Evolutionary conservation across 2,888 invertebrate species (phyloP).

Genomic region (Pandemis cinnamomeana): DNA sequence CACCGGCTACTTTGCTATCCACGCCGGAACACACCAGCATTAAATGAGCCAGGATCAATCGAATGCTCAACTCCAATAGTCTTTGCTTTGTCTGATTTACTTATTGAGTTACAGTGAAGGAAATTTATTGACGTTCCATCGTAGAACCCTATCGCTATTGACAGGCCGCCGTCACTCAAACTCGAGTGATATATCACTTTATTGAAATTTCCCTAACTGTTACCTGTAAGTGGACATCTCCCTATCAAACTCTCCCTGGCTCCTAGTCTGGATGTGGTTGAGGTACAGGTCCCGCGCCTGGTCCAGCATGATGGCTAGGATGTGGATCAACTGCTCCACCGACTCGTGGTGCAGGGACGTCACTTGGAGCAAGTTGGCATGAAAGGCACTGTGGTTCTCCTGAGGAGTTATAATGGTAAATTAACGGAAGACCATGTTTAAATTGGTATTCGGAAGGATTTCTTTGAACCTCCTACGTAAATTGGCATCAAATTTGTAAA

Average conservation of each 20-base stretch:
- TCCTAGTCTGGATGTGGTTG: constrained; percentile 59
- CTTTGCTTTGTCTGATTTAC: background rate
- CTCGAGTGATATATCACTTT: no score
- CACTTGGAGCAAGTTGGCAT: constrained; percentile 69
- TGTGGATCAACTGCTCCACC: constrained; percentile 85
- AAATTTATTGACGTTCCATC: background rate
- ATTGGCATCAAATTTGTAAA: no score
- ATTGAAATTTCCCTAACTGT: background rate
- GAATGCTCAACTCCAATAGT: no score
- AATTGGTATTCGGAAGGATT: no score
- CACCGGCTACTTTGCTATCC: no score
- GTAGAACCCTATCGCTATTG: no score
- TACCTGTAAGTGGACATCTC: constrained; percentile 69
- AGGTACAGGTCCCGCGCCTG: constrained; percentile 86
- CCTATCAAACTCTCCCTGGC: constrained; percentile 61
- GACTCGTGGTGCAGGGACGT: constrained; percentile 73
- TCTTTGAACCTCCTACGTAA: no score
- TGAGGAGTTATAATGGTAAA: constrained; percentile 45
- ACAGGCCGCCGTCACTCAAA: no score
- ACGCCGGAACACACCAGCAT: no score
- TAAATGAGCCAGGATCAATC: no score
- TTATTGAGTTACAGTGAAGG: background rate
- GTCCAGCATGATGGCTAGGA: constrained; percentile 86
- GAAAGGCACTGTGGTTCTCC: constrained; percentile 73
- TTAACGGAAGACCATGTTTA: background rate